phyloP scores from a whole-genome alignment of 2,797 vertebrate genomes.

The Bovichtus diacanthus region DNA sequence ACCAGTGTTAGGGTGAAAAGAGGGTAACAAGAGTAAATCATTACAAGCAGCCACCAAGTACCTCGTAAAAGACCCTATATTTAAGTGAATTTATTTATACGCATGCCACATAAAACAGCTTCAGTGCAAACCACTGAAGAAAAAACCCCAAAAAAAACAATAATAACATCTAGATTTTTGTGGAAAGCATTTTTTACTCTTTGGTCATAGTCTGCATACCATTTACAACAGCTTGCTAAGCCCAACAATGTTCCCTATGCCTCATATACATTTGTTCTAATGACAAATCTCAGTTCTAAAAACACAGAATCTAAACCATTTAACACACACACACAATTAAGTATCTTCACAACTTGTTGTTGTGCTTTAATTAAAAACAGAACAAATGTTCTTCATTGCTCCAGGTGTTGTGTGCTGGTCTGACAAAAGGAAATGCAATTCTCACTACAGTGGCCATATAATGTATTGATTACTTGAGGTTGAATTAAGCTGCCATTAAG shows the following conservation, averaged over 20 bases:
- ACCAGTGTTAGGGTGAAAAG: neutral
- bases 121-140: neutral
- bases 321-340: neutral
- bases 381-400: constrained; percentile 8
- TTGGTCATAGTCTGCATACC: neutral
- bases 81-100: neutral
- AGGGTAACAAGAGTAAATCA: neutral
- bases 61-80: neutral
- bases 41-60: neutral
- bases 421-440: constrained; percentile 51
- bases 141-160: neutral
- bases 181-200: neutral
- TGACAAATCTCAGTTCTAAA: neutral
- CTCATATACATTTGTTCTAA: neutral
- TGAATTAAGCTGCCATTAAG: constrained; percentile 75
- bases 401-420: constrained; percentile 19
- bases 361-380: constrained; percentile 1
- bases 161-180: neutral
- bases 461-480: constrained; percentile 77
- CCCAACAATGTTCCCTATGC: neutral
- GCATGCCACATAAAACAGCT: neutral
- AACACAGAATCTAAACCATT: neutral
- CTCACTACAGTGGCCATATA: constrained; percentile 64
- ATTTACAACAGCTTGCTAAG: neutral
- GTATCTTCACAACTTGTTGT: neutral